These are phyloP conservation scores for Vanessa tameamea DNA, from an alignment of 1,140 invertebrate species.

Conservation along the genomic window DNA sequence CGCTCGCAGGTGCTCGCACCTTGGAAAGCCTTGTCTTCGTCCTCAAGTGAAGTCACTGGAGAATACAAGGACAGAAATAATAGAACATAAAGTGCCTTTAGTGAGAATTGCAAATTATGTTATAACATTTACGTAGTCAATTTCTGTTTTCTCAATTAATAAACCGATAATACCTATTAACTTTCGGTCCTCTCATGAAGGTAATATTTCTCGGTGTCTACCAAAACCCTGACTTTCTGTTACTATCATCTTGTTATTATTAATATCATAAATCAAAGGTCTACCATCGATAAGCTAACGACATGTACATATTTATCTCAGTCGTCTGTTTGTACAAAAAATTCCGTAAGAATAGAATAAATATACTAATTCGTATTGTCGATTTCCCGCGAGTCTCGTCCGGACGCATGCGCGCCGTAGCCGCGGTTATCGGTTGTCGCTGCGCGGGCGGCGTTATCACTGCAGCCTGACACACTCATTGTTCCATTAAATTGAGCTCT, in stretches of 20 bases:
- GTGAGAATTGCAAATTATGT: too few relatives aligned
- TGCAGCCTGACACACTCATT: conserved; percentile 4
- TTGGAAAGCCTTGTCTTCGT: too few relatives aligned
- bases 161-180: too few relatives aligned
- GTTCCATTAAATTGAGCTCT: conserved; percentile 7
- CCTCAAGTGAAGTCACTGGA: too few relatives aligned
- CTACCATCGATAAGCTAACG: not conserved
- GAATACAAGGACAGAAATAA: too few relatives aligned
- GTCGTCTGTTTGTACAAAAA: not conserved
- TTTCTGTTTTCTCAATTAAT: too few relatives aligned
- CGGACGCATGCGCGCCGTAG: not conserved
- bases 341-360: not conserved
- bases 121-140: too few relatives aligned
- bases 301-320: not conserved
- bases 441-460: not conserved
- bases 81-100: too few relatives aligned
- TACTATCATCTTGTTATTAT: not conserved
- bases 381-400: not conserved
- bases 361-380: not conserved
- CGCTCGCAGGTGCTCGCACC: too few relatives aligned
- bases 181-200: too few relatives aligned
- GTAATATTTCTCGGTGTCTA: not conserved
- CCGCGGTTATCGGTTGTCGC: not conserved
- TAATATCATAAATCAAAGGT: not conserved
- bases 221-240: not conserved